phyloP scores from a whole-genome alignment of 2,888 invertebrate genomes.

The Elysia crispata region DNA sequence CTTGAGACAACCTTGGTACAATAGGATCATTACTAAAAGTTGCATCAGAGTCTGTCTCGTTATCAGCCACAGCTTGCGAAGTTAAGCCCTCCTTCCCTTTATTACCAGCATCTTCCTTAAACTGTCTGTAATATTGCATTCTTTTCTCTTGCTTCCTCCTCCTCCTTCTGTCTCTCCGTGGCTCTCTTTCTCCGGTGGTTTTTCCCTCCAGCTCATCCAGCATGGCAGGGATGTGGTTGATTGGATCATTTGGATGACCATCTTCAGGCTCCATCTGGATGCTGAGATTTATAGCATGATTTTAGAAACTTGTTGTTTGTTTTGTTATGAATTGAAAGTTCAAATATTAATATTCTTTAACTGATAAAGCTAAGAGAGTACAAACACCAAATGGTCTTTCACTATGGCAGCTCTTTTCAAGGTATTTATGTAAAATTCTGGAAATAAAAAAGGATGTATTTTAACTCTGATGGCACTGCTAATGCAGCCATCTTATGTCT shows the following conservation, averaged over 20 bases:
- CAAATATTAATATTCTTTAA: too few relatives aligned
- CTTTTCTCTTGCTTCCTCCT: constrained; percentile 40
- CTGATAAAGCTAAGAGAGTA: too few relatives aligned
- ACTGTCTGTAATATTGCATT: constrained; percentile 27
- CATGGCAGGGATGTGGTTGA: constrained; percentile 67
- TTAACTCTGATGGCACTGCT: too few relatives aligned
- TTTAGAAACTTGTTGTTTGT: too few relatives aligned
- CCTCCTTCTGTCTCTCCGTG: constrained; percentile 44
- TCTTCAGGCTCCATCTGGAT: constrained; percentile 48
- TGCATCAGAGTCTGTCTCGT: not conserved
- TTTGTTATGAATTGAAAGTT: too few relatives aligned
- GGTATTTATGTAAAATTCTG: too few relatives aligned
- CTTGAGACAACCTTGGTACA: not conserved
- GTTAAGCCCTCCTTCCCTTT: not conserved
- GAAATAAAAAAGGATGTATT: too few relatives aligned
- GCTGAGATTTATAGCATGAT: constrained; percentile 52
- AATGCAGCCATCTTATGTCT: too few relatives aligned
- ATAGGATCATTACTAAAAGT: not conserved
- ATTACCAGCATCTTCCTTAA: not conserved
- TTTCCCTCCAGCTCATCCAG: constrained; percentile 51
- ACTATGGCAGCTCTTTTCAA: too few relatives aligned
- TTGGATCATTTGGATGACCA: constrained; percentile 60
- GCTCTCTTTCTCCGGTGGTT: constrained; percentile 31
- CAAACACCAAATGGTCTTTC: too few relatives aligned
- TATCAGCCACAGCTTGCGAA: not conserved